A percentile compares a stretch with the other conserved stretches of the same genome.
Evolutionary conservation across 1,140 invertebrate genomes (phyloP).

Genomic region (Theocolax elegans): DNA sequence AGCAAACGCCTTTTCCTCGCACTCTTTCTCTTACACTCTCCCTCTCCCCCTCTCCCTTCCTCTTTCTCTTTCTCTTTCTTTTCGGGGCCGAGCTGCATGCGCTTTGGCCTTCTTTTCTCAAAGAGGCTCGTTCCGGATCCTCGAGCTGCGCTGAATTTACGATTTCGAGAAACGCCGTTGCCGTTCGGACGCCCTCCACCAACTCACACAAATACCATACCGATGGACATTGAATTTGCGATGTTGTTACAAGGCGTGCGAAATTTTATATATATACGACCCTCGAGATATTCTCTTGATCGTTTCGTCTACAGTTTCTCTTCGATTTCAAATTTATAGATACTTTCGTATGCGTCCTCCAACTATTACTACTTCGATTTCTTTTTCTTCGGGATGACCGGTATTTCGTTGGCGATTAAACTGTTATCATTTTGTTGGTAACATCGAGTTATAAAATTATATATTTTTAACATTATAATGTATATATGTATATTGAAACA

Average conservation of each 20-base stretch:
- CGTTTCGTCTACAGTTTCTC: no score
- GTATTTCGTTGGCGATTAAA: no score
- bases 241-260: neutral
- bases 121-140: no score
- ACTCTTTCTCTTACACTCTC: neutral
- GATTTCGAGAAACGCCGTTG: constrained; percentile 10
- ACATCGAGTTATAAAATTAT: no score
- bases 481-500: no score
- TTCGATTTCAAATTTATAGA: no score
- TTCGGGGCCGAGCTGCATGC: neutral
- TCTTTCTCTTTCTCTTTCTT: neutral
- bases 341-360: neutral
- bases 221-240: constrained; percentile 25
- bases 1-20: constrained; percentile 40
- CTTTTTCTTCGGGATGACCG: no score
- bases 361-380: neutral
- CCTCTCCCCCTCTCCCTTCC: neutral
- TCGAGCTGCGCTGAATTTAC: constrained; percentile 25
- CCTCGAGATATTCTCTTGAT: no score
- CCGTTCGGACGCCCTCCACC: neutral
- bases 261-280: no score
- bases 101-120: neutral
- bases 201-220: no score
- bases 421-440: no score
- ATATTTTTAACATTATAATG: no score